Evolutionary conservation across 2,888 invertebrate species (phyloP), one percentile per base, ranked within the genome.

Genomic region (Drosophila greeni): DNA sequence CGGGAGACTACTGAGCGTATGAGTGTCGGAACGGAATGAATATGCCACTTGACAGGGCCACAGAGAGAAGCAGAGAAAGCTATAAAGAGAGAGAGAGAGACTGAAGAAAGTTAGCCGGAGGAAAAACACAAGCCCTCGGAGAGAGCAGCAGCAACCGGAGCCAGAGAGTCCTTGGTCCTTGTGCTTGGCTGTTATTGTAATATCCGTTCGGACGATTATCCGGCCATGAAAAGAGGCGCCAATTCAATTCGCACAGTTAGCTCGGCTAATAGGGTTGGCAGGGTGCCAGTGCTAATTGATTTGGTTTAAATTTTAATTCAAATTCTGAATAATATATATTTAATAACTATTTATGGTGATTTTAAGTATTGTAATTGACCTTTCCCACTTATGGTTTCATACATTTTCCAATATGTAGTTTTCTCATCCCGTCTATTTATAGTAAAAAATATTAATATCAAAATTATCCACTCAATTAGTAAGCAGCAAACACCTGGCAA

Each of bases 1-100:
- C 86, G 77, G 84, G 81, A 85, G 86, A 85, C 85, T 83, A 83
- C 80, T 80, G 80, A 78, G 76, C 74, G 76, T 74, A 75, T 75
- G 48, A 52, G 45, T 43, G n/a, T 37, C 39, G 42, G 57, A 56
- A n/a, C 9, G 59, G n/a, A 56, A 57, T 57, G 33, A 18, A 40
- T 33, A n/a, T 23, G 45, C 39, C 39, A 47, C n/a, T 40, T 47
- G 39, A 26, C 37, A 36, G 23, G 39, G 45, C 45, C 31, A 29
- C 29, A 14, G 24, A 55, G 37, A 34, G 18, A n/a, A 29, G 14
- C 20, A 26, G 11, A 20, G 31, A 56, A 40, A 40, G 40, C 40
- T 0, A 14, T 3, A 2, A 3, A 29, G 26, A 6, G 39, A 36
- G 64, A 54, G 37, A 29, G 53, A 36, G 42, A 31, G 55, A 52